Conservation (phyloP, 2,113 vertebrate species). For the Dinomys branickii region DNA sequence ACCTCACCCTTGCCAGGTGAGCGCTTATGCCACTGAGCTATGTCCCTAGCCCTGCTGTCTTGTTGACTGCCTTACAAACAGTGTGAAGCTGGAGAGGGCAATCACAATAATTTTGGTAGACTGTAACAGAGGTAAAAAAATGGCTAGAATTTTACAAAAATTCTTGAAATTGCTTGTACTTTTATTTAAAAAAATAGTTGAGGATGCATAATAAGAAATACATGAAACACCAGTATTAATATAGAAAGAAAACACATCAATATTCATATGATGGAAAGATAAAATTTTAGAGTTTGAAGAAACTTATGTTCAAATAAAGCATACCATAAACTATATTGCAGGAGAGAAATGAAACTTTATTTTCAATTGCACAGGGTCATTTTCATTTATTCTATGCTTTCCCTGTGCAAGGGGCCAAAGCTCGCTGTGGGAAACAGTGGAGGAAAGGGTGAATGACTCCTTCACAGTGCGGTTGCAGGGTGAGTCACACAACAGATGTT, state of each 20-base stretch:
- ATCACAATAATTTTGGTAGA: not conserved
- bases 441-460: not conserved
- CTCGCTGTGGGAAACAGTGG: not conserved
- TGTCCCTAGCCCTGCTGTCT: too few relatives aligned
- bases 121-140: not conserved
- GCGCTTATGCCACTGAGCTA: too few relatives aligned
- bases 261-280: not conserved
- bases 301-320: not conserved
- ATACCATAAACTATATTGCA: not conserved
- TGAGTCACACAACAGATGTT: not conserved
- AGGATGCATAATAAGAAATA: not conserved
- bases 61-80: not conserved
- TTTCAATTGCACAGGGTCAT: not conserved
- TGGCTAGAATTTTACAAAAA: not conserved
- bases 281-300: not conserved
- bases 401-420: not conserved
- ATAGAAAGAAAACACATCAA: not conserved
- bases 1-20: too few relatives aligned
- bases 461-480: not conserved
- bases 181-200: not conserved
- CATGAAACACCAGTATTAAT: not conserved
- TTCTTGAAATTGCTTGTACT: not conserved
- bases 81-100: not conserved
- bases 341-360: not conserved
- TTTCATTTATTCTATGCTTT: not conserved